Conservation (phyloP, 2,113 vertebrate species). For the Rhea americana region DNA sequence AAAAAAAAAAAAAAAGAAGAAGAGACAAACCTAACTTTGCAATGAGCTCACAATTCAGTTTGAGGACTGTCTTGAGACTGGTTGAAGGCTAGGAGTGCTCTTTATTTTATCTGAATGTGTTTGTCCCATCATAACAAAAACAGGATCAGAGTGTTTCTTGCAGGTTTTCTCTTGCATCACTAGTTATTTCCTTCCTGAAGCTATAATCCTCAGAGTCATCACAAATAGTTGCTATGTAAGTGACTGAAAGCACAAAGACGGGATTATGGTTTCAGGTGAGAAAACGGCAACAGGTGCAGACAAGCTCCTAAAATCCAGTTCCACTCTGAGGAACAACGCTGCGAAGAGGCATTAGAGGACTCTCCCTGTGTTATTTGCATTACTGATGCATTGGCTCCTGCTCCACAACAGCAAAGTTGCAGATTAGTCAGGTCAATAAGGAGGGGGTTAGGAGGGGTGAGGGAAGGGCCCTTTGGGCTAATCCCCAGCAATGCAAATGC, state of each 20-base stretch:
- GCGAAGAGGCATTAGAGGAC: neutral
- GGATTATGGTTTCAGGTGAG: slow-evolving; percentile 66
- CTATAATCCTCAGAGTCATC: slow-evolving; percentile 16
- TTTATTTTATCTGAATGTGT: neutral
- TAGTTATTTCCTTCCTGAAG: slow-evolving; percentile 46
- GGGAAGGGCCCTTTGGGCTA: neutral
- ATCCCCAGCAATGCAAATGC: neutral
- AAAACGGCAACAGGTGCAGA: neutral
- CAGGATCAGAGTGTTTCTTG: neutral
- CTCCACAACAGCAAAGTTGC: neutral
- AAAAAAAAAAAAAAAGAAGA: neutral
- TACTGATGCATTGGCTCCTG: neutral
- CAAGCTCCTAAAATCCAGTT: slow-evolving; percentile 10
- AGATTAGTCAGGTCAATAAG: neutral
- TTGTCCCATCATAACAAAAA: neutral
- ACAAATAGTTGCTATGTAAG: slow-evolving; percentile 64
- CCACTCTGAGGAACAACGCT: neutral
- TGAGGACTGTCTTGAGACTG: neutral
- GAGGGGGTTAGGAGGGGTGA: neutral
- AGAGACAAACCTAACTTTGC: slow-evolving; percentile 19
- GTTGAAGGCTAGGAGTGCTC: neutral
- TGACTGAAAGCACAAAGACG: slow-evolving; percentile 44
- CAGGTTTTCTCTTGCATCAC: neutral
- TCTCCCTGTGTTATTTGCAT: neutral
- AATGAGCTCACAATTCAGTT: neutral